A percentile compares a stretch with the other conserved stretches of the same genome.
These are phyloP conservation scores for Caenorhabditis doughertyi DNA, from an alignment of 2,888 invertebrate genomes.

Conservation along the genomic window DNA sequence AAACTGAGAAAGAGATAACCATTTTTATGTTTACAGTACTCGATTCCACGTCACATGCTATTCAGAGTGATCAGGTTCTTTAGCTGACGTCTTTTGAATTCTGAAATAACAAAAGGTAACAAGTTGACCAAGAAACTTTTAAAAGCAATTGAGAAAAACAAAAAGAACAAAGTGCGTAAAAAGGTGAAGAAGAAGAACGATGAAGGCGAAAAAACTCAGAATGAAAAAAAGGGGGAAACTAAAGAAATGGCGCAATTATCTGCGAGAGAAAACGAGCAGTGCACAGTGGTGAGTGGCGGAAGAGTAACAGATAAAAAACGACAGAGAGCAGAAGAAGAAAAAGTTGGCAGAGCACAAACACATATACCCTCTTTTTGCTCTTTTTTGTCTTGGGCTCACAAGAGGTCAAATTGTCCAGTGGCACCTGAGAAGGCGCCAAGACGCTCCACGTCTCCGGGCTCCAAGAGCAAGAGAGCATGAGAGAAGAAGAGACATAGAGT, in stretches of 20 bases:
- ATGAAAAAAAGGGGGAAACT: conserved; percentile 35
- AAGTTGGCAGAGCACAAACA: conserved; percentile 19
- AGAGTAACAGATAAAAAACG: conserved; percentile 61
- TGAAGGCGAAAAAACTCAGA: conserved; percentile 6
- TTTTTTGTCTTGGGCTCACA: conserved; percentile 28
- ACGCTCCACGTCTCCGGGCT: not conserved
- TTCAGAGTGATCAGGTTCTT: not conserved
- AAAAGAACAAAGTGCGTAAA: conserved; percentile 6
- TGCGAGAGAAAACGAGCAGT: conserved; percentile 20
- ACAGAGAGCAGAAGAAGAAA: conserved; percentile 9
- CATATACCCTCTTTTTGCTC: conserved; percentile 26
- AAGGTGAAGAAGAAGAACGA: conserved; percentile 38
- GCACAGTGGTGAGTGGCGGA: conserved; percentile 45
- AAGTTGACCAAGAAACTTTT: not conserved
- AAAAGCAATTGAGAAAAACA: not conserved
- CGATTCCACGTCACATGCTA: conserved; percentile 39
- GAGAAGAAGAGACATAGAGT: conserved; percentile 41
- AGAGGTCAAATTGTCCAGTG: conserved; percentile 38
- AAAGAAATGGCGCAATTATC: conserved; percentile 58
- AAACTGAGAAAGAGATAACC: conserved; percentile 15
- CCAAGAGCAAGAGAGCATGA: not conserved
- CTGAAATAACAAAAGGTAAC: conserved; percentile 1
- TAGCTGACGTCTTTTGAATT: not conserved
- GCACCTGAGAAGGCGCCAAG: conserved; percentile 18
- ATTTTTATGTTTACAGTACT: conserved; percentile 14